phyloP scores from a whole-genome alignment of 2,113 vertebrate species.

The Melanostigma gelatinosum region DNA sequence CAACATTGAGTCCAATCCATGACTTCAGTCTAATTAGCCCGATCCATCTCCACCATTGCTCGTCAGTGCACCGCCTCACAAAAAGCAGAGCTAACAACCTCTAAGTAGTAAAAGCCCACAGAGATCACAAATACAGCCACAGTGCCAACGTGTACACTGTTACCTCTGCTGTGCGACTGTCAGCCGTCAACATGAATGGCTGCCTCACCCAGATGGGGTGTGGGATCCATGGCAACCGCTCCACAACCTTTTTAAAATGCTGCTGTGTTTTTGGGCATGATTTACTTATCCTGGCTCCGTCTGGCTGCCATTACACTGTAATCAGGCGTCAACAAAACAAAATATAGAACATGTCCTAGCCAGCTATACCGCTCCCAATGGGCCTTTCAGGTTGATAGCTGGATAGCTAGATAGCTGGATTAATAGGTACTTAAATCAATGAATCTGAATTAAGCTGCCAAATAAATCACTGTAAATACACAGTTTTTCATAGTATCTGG shows the following conservation, averaged over 20 bases:
- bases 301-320: conserved; percentile 8
- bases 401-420: not conserved
- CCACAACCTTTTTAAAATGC: conserved; percentile 24
- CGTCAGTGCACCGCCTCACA: not conserved
- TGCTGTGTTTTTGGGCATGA: conserved; percentile 39
- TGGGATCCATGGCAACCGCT: conserved; percentile 66
- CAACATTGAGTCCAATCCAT: not conserved
- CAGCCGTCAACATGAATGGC: conserved; percentile 54
- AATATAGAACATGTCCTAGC: not conserved
- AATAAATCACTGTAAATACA: not conserved
- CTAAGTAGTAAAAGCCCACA: conserved; percentile 19
- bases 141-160: conserved; percentile 31
- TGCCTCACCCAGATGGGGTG: conserved; percentile 44
- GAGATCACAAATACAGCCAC: conserved; percentile 20
- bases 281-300: conserved; percentile 22
- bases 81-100: conserved; percentile 20
- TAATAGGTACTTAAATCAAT: not conserved
- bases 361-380: not conserved
- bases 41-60: conserved; percentile 3
- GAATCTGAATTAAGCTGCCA: not conserved
- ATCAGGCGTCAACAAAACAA: conserved; percentile 18
- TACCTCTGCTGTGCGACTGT: conserved; percentile 33
- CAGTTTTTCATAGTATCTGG: not conserved
- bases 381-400: not conserved
- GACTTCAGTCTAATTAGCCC: not conserved